Evolutionary conservation across 1,140 invertebrate species (phyloP), one percentile per base, ranked within the genome.

Genomic region (Carcinoscorpius rotundicauda): DNA sequence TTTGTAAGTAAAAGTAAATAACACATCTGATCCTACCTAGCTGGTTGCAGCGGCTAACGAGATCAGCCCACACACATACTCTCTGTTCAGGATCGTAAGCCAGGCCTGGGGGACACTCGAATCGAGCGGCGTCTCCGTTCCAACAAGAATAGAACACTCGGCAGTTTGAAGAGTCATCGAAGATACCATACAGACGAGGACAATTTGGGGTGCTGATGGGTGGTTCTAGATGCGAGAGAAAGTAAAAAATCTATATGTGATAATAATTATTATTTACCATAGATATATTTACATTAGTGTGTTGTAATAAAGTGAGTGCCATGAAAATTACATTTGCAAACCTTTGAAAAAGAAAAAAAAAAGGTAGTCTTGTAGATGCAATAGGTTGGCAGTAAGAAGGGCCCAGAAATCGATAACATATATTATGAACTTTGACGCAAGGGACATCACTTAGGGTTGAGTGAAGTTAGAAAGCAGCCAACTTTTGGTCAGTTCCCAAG

Each of bases 61-160:
- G 84, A 55, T 91, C 86, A 77, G 91, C 89, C 66, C 89, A 84
- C 11, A 73, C 73, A 64, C 73, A 73, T n/a, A 73, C 73, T 8
- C 73, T 66, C 52, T 73, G 73, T 51, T 73, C 70, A 53, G 60
- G 55, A 80, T 95, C 91, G 79, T 95, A 96, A 69, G 92, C 92
- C 5, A 96, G 80, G 72, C 93, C 93, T 70, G 92, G 91, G 71
- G 91, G 91, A 81, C 93, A 96, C 76, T 93, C 89, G 76, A 95
- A 96, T 70, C 88, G 84, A 71, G 88, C 91, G 6, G 91, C 86
- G 77, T 95, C 91, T 55, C 92, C 93, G 78, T 93, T 93, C 91
- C 92, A 94, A 78, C 93, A 96, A 76, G 92, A 93, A 88, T 91
- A 95, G 86, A 95, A 96, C 3, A 89, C 87, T 76, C 92, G 88